phyloP scores from a whole-genome alignment of 2,113 vertebrate species.

The Actenoides lindsayi region DNA sequence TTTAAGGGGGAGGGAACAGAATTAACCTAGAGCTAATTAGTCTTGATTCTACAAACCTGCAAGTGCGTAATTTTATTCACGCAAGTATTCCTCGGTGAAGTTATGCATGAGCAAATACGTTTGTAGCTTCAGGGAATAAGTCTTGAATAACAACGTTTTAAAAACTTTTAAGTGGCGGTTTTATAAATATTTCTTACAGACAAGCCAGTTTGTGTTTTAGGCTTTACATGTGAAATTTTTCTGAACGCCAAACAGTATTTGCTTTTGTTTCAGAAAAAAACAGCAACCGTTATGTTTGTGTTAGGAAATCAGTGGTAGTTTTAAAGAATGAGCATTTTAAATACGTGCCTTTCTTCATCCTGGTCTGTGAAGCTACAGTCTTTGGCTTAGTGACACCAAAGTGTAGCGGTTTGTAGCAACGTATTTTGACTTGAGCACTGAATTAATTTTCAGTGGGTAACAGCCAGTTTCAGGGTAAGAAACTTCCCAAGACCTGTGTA shows the following conservation, averaged over 20 bases:
- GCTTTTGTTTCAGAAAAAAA: neutral
- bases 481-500: neutral
- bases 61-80: neutral
- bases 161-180: neutral
- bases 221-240: neutral
- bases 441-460: neutral
- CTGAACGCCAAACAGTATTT: neutral
- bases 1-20: neutral
- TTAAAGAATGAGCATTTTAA: neutral
- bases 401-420: neutral
- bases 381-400: neutral
- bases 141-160: slow-evolving; percentile 7
- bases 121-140: slow-evolving; percentile 36
- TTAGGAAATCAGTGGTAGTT: neutral
- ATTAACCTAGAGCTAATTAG: slow-evolving; percentile 49
- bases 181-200: neutral
- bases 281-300: neutral
- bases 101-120: slow-evolving; percentile 18
- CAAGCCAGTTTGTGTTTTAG: neutral
- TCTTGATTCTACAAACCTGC: slow-evolving; percentile 13
- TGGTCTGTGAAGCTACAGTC: neutral
- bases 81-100: neutral
- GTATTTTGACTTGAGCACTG: neutral
- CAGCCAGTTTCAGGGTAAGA: neutral
- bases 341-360: neutral